phyloP scores from a whole-genome alignment of 2,797 vertebrate species.

The Hafferia zeledoni region DNA sequence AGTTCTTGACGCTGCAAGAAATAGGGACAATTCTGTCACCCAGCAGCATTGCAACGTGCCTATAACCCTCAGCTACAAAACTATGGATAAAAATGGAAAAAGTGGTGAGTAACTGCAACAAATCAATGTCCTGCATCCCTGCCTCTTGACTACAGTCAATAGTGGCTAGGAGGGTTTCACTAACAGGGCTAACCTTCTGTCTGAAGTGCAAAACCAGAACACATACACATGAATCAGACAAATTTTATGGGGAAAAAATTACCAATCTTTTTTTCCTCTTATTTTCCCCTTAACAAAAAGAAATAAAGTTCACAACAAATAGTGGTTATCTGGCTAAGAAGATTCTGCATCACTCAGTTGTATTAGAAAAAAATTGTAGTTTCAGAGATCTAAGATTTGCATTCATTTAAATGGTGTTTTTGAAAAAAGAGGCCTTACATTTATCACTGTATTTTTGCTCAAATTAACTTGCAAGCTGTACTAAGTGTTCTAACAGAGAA shows the following conservation, averaged over 20 bases:
- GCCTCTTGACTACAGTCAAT: not conserved
- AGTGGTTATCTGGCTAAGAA: not conserved
- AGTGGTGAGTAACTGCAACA: not conserved
- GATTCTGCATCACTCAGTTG: not conserved
- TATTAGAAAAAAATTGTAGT: not conserved
- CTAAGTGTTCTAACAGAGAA: not conserved
- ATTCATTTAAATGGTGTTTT: not conserved
- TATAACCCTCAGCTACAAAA: not conserved
- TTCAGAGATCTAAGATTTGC: not conserved
- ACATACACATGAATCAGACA: accelerated
- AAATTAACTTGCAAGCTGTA: not conserved
- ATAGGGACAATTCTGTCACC: not conserved
- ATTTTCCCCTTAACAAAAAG: not conserved
- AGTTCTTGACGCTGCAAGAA: constrained; percentile 91
- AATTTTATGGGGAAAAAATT: not conserved
- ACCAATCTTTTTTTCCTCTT: not conserved
- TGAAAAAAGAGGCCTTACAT: not conserved
- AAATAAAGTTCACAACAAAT: not conserved
- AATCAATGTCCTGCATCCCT: not conserved
- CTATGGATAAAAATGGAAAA: not conserved
- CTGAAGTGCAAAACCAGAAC: not conserved
- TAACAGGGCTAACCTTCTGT: not conserved
- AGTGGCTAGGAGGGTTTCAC: not conserved
- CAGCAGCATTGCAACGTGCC: not conserved
- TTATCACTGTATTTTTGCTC: not conserved